phyloP scores from a whole-genome alignment of 2,797 vertebrate species.

The Alosa sapidissima region DNA sequence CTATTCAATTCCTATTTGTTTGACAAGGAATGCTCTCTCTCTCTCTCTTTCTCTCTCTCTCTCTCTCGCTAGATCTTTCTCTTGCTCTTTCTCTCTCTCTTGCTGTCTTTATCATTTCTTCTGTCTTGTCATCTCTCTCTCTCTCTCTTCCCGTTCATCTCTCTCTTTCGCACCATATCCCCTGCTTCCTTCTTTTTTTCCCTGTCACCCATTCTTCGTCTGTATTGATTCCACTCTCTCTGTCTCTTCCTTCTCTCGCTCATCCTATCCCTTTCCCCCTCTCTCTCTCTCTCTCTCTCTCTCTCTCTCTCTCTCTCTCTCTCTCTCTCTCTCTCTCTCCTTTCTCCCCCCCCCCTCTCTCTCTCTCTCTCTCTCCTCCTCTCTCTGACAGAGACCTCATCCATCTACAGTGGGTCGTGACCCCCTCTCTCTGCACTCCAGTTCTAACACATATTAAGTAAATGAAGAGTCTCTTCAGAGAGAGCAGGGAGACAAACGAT shows the following conservation, averaged over 20 bases:
- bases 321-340: conserved; percentile 27
- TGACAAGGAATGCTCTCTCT: conserved; percentile 93
- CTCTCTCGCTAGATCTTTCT: background rate
- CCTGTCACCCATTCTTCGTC: background rate
- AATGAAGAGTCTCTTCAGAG: conserved; percentile 87
- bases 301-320: too few relatives aligned
- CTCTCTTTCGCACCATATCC: too few relatives aligned
- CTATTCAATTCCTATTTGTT: conserved; percentile 96
- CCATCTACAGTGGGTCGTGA: conserved; percentile 87
- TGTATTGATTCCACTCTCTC: background rate
- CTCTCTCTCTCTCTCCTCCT: conserved; percentile 30
- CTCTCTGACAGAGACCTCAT: conserved; percentile 85
- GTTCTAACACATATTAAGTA: conserved; percentile 94
- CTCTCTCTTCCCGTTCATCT: background rate
- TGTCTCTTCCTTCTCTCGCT: background rate
- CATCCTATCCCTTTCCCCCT: background rate
- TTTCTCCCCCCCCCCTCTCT: too few relatives aligned
- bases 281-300: background rate
- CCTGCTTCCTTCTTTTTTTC: too few relatives aligned
- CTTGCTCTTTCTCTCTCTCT: background rate
- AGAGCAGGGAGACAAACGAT: conserved; percentile 89
- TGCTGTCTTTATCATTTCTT: background rate
- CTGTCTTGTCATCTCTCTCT: background rate
- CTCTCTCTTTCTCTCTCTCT: conserved; percentile 64
- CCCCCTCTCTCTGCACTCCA: conserved; percentile 73